Evolutionary conservation across 2,113 vertebrate species (phyloP), one percentile per base, ranked within the genome.

Genomic region (Nothobranchius furzeri): DNA sequence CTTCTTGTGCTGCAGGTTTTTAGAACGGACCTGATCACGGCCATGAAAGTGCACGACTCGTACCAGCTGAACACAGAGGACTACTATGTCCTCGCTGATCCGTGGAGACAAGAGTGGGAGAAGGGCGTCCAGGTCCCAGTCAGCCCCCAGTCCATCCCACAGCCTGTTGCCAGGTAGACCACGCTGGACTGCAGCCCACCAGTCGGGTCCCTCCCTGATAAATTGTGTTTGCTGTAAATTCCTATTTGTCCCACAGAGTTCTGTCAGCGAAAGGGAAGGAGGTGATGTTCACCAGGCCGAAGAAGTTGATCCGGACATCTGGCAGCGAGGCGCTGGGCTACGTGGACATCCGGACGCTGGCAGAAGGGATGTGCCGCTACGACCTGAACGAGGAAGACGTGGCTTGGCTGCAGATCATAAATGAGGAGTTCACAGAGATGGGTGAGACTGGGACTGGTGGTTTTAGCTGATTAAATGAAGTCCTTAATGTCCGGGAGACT

Each of bases 31-130:
- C 90, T 99, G 81, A 99, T 99, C 92, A 99, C 97, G 5, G 98
- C 97, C 74, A 99, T 99, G 98, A 99, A 99, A 89, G 83, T 99
- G 60, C 96, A 95, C 35, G 98, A 99, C 91, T 96, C 95, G n/a
- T 89, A 92, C 90, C 96, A 96, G 91, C 95, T 99, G 84, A 96
- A 93, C 89, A 90, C 96, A 0, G 98, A 98, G 53, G 96, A 98
- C 49, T 99, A 95, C 92, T 99, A 95, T 56, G 88, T 98, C 79
- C 88, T 99, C 66, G 96, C 95, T 3, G 97, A 99, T 74, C 93
- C 95, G 43, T 99, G 98, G 98, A 94, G 96, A 73, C 98, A 98
- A 92, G 96, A 99, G 76, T 99, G 98, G 98, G 98, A 99, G 88
- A 98, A 98, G 78, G 98, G 98, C 1, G 98, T 99, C 67, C 98